phyloP scores from a whole-genome alignment of 2,113 vertebrate genomes.

The Emydura subglobosa region DNA sequence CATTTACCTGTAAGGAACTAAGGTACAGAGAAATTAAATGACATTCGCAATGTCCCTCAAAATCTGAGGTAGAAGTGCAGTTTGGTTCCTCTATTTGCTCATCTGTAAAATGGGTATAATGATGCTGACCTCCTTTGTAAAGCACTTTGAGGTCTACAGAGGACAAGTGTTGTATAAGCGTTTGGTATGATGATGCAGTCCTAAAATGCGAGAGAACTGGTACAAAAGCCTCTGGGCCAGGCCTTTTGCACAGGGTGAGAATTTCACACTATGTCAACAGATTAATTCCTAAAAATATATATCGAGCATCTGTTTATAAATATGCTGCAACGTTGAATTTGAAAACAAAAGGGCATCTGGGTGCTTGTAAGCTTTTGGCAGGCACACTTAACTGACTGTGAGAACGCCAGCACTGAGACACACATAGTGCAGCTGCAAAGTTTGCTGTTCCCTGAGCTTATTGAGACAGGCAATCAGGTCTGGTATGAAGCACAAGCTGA shows the following conservation, averaged over 20 bases:
- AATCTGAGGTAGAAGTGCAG: not conserved
- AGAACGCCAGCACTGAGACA: rapidly evolving
- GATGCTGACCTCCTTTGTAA: not conserved
- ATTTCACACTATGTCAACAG: rapidly evolving
- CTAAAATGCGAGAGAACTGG: not conserved
- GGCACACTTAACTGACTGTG: not conserved
- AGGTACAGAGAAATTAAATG: not conserved
- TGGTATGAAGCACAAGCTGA: rapidly evolving
- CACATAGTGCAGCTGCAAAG: not conserved
- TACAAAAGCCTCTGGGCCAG: not conserved
- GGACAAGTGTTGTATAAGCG: not conserved
- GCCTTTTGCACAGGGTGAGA: not conserved
- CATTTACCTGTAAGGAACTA: not conserved
- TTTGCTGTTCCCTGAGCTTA: rapidly evolving
- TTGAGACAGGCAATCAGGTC: rapidly evolving
- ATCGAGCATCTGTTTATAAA: not conserved
- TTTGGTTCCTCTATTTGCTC: not conserved
- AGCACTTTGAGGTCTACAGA: not conserved
- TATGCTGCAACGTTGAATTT: not conserved
- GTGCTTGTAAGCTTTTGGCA: not conserved
- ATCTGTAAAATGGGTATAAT: not conserved
- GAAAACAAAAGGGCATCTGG: not conserved
- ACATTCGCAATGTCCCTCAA: not conserved
- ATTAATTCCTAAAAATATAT: not conserved
- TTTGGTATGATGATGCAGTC: not conserved